These are phyloP conservation scores for Bubo scandiacus DNA, from an alignment of 2,113 vertebrate genomes.

Conservation along the genomic window DNA sequence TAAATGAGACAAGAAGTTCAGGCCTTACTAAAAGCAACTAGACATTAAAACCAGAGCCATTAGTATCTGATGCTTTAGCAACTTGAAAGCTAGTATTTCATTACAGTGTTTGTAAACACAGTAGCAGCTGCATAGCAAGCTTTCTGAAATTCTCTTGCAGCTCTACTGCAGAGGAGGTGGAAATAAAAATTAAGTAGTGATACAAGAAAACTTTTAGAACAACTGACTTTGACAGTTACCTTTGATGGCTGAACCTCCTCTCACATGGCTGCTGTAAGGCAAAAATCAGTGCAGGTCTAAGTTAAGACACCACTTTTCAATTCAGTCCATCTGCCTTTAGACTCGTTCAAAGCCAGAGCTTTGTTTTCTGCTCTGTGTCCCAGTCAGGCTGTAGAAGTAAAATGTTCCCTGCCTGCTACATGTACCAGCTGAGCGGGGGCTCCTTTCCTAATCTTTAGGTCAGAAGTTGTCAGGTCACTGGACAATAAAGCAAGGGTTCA, in stretches of 20 bases:
- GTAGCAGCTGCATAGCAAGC: not conserved
- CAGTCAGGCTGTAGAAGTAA: not conserved
- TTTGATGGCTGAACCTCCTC: not conserved
- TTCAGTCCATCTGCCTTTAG: not conserved
- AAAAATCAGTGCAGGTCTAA: not conserved
- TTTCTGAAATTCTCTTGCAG: not conserved
- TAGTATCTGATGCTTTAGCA: not conserved
- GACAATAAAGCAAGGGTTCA: not conserved
- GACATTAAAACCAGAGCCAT: not conserved
- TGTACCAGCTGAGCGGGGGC: not conserved
- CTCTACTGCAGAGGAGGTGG: not conserved
- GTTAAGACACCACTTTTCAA: not conserved
- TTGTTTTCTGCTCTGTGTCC: not conserved
- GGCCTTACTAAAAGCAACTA: not conserved
- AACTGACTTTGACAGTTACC: not conserved
- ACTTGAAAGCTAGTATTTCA: not conserved
- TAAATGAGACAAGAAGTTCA: not conserved
- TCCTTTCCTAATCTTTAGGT: not conserved
- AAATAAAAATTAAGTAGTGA: not conserved
- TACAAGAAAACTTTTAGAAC: not conserved
- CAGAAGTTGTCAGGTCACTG: not conserved
- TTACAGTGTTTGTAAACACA: not conserved
- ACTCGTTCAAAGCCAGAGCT: not conserved
- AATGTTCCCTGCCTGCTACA: not conserved
- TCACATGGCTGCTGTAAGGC: not conserved